Base-by-base conservation (phyloP, 1,140 invertebrate genomes). In the Formica exsecta region DNA sequence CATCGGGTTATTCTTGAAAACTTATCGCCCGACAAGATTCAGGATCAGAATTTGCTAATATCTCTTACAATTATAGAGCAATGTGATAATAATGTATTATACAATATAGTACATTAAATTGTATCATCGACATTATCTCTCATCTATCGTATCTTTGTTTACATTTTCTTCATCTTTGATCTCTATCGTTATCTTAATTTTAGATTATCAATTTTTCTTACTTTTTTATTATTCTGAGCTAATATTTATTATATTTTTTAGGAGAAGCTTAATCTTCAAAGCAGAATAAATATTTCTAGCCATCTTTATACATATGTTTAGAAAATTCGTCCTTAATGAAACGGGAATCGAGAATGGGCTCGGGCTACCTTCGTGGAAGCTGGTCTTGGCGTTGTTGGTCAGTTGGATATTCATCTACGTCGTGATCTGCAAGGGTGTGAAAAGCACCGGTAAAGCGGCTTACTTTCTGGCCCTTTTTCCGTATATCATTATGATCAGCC, bases 381-480 rank as follows among this genome's bases (percentile, higher is more conserved):
- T 98, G 29, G 96, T 96, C 0, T 90, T 98, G 1, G 97, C 97
- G 59, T 95, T 98, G 7, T 93, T 98, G 9, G 95, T 96, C 11
- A 96, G 97, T 0, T 98, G 98, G 98, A 83, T 97, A 38, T 94
- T 97, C 8, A 96, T 98, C 44, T 98, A 97, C 92, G 90, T 97
- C 54, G 97, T 98, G 70, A 96, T 98, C 29, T 96, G 97, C 61
- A 97, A 96, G 91, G 98, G 98, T 48, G 97, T 98, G 0, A 96
- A 97, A 92, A 97, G 96, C 90, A 97, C 96, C 0, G 97, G 97
- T 59, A 97, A 97, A 93, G 97, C 96, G 0, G 96, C 97, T 1
- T 98, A 98, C 91, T 98, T 98, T 92, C 96, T 98, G 1, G 98
- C 98, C 0, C 92, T 98, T 0, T 98, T 98, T 91, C 98, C 98